phyloP scores from a whole-genome alignment of 2,113 vertebrate species.

The Blennius ocellaris region DNA sequence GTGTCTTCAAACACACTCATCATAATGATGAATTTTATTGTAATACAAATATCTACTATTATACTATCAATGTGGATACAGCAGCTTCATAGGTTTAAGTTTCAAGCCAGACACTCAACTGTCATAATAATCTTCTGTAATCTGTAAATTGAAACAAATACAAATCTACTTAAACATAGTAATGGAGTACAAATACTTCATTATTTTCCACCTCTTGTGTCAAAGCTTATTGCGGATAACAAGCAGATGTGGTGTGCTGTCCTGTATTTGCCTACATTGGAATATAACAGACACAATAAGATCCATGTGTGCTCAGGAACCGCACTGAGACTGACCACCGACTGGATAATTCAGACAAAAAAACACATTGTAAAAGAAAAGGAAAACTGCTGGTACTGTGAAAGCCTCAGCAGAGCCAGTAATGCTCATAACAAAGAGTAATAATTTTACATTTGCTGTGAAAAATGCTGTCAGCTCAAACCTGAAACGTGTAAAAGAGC shows the following conservation, averaged over 20 bases:
- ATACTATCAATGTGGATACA: too few relatives aligned
- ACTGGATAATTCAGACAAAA: slow-evolving; percentile 18
- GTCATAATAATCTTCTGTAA: too few relatives aligned
- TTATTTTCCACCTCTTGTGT: too few relatives aligned
- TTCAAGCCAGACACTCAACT: too few relatives aligned
- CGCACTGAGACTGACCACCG: slow-evolving; percentile 31
- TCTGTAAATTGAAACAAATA: too few relatives aligned
- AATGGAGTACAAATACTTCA: too few relatives aligned
- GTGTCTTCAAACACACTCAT: too few relatives aligned
- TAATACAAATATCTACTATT: too few relatives aligned
- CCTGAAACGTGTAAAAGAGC: not conserved
- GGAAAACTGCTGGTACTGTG: slow-evolving; percentile 28
- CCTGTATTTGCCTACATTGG: slow-evolving; percentile 13
- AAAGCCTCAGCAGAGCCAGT: not conserved
- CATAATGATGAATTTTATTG: too few relatives aligned
- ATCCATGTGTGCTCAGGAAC: slow-evolving; percentile 19
- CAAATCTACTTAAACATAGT: too few relatives aligned
- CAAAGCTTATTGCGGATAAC: not conserved
- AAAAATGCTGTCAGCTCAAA: slow-evolving; percentile 21
- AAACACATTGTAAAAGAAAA: slow-evolving; percentile 35
- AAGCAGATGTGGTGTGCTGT: not conserved
- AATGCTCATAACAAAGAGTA: slow-evolving; percentile 23
- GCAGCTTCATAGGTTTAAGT: too few relatives aligned
- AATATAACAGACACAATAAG: slow-evolving; percentile 14
- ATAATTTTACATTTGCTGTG: slow-evolving; percentile 22